Evolutionary conservation across 2,797 vertebrate species (phyloP).

Genomic region (Margarornis squamiger): DNA sequence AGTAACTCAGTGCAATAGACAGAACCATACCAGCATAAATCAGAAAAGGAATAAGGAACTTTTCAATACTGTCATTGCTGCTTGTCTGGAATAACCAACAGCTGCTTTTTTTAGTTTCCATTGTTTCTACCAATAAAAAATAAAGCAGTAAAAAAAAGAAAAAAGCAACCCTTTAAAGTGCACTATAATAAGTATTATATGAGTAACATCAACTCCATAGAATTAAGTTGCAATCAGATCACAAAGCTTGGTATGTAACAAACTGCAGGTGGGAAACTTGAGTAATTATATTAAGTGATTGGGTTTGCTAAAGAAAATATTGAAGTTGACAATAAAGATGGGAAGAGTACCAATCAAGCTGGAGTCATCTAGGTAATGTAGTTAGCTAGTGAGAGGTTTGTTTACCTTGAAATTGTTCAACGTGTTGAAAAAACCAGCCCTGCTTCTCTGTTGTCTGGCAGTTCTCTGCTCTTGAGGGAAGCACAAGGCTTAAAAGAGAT

Average conservation of each 20-base stretch:
- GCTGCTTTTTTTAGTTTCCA: background rate
- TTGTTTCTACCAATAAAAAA: background rate
- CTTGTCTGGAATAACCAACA: background rate
- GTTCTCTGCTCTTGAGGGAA: background rate
- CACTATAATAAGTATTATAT: background rate
- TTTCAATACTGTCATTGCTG: background rate
- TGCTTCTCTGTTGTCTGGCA: background rate
- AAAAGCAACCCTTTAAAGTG: background rate
- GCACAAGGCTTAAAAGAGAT: background rate
- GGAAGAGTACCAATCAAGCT: background rate
- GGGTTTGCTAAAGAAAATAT: background rate
- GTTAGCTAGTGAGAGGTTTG: conserved; percentile 6
- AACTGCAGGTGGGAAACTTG: background rate
- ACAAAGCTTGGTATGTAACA: background rate
- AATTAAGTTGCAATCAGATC: conserved; percentile 32
- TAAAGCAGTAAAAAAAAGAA: background rate
- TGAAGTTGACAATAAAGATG: background rate
- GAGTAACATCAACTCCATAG: background rate
- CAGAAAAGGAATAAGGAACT: background rate
- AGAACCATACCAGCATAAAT: background rate
- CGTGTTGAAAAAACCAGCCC: background rate
- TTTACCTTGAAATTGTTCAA: background rate
- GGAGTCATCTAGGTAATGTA: background rate
- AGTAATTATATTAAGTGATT: conserved; percentile 3
- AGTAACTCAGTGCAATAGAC: background rate